phyloP scores from a whole-genome alignment of 1,140 invertebrate genomes.

The Aphelenchoides avenae region DNA sequence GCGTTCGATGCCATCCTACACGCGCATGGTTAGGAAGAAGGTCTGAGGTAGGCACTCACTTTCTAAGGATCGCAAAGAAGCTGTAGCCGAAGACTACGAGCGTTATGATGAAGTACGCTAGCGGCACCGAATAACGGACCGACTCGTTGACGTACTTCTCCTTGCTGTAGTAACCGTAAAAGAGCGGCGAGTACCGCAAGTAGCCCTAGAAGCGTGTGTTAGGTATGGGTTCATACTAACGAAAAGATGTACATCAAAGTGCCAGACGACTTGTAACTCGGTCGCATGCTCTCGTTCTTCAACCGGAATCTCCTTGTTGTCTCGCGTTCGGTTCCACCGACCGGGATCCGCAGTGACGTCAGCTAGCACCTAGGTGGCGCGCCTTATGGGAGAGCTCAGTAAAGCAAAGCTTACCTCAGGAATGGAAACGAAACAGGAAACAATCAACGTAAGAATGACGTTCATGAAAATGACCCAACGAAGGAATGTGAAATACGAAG shows the following conservation, averaged over 20 bases:
- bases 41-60: constrained; percentile 66
- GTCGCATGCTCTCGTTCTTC: constrained; percentile 73
- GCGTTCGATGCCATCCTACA: constrained; percentile 83
- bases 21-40: neutral
- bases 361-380: constrained; percentile 66
- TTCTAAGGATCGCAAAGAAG: constrained; percentile 84
- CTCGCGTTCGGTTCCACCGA: constrained; percentile 33
- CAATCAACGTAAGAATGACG: constrained; percentile 75
- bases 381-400: constrained; percentile 41
- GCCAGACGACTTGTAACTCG: constrained; percentile 65
- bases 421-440: constrained; percentile 82
- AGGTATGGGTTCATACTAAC: neutral
- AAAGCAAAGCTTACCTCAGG: constrained; percentile 80
- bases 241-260: constrained; percentile 20
- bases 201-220: constrained; percentile 64
- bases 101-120: constrained; percentile 88
- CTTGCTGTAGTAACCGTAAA: constrained; percentile 79
- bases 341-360: constrained; percentile 64
- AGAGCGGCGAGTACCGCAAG: constrained; percentile 85
- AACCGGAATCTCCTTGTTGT: constrained; percentile 71
- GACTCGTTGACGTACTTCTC: constrained; percentile 62
- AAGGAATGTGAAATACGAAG: constrained; percentile 93
- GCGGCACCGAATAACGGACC: constrained; percentile 76
- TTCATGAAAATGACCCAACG: constrained; percentile 96
- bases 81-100: constrained; percentile 84